Base-by-base conservation (phyloP, 35 echinoderm and acorn worm species). In the Apostichopus japonicus region DNA sequence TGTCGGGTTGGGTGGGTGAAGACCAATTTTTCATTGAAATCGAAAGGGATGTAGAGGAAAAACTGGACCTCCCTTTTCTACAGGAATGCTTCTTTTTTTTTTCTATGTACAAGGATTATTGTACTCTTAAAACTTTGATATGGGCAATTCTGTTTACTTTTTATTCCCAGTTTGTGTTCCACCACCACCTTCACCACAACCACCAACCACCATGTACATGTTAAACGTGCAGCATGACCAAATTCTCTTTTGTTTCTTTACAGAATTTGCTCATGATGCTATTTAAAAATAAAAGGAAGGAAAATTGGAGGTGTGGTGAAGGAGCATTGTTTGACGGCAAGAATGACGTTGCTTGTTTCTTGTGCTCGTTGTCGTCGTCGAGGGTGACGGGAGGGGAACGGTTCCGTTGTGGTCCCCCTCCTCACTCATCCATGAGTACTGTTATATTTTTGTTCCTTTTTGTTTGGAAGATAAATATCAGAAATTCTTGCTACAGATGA, bases 401-500 rank as follows among this genome's bases (percentile, higher is more conserved):
- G 61, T 87, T 87, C 53, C 58, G 53, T 65, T 73, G 14, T 19
- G 0, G 27, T 63, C 86, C 86, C 16, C 86, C 51, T 73, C 86
- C 33, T 44, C 33, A 44, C 33, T 44, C 33, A 44, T 44, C 33
- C 63, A 72, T 51, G 86, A 89, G 86, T 89, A 89, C 86, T 89
- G 86, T 89, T 89, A 73, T 65, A 56, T 89, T 72, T 72, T 89
- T 89, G 56, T 24, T 89, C 62, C 61, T 58, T 72, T 87, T 89
- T 5, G 14, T 89, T 89, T 4, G 86, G 19, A 89, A 54, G 59
- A 51, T 51, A 65, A 89, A 89, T 89, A 89, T 89, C 61, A 72
- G 67, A 89, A 73, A 89, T 89, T 89, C 86, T 89, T 89, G 86
- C 86, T 89, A 89, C 86, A 44, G 63, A 73, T 61, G 72, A 73